These are phyloP conservation scores for Trididemnum clinides DNA, from an alignment of 23 tunicate genomes.

Conservation along the genomic window DNA sequence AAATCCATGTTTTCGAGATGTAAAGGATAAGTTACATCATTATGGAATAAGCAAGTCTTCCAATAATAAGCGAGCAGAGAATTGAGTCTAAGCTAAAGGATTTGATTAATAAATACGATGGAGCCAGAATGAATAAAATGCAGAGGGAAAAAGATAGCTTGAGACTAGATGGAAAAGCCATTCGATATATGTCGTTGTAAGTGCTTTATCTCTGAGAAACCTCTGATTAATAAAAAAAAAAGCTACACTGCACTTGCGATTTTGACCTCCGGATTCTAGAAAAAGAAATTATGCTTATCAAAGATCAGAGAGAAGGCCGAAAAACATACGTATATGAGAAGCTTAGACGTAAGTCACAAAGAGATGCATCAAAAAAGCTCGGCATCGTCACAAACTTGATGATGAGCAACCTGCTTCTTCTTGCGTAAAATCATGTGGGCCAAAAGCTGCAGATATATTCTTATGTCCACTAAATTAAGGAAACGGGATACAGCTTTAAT, in stretches of 20 bases:
- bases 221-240: not conserved
- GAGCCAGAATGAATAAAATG: conserved; percentile 18
- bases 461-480: not conserved
- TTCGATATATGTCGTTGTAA: conserved; percentile 23
- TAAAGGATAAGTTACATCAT: not conserved
- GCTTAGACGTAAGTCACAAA: not conserved
- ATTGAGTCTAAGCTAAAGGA: conserved; percentile 13
- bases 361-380: not conserved
- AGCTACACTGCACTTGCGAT: not conserved
- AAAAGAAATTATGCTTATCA: not conserved
- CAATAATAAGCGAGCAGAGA: conserved; percentile 7
- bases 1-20: not conserved
- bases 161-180: not conserved
- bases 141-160: not conserved
- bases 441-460: not conserved
- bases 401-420: not conserved
- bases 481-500: not conserved
- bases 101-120: not conserved
- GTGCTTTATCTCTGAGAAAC: not conserved
- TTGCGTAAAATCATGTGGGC: not conserved
- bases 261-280: not conserved
- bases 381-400: not conserved
- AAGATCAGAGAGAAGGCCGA: not conserved
- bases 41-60: conserved; percentile 13
- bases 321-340: not conserved